Evolutionary conservation across 2,113 vertebrate genomes (phyloP).

Genomic region (Gallinago undulata): DNA sequence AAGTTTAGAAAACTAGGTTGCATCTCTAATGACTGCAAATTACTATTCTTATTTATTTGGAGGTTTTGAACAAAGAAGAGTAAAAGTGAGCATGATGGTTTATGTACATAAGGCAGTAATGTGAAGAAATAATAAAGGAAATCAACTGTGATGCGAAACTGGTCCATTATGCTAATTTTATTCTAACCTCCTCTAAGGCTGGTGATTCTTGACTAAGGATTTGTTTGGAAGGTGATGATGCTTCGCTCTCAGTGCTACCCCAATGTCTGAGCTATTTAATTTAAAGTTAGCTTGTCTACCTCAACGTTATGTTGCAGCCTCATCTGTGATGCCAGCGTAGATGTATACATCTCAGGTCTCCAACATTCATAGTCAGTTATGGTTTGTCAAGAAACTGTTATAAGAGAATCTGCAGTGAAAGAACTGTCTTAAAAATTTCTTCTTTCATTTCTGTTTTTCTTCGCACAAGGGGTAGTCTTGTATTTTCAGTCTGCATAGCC

Average conservation of each 20-base stretch:
- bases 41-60: neutral
- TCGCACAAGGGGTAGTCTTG: neutral
- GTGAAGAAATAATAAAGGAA: neutral
- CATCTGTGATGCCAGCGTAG: neutral
- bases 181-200: neutral
- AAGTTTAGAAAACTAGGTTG: neutral
- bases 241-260: neutral
- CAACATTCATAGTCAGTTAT: neutral
- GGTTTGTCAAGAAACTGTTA: constrained; percentile 3
- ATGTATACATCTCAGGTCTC: neutral
- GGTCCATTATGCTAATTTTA: neutral
- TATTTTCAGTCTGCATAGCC: constrained; percentile 30
- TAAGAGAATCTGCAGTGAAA: neutral
- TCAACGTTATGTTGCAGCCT: neutral
- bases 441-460: constrained; percentile 7
- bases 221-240: neutral
- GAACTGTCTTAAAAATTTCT: constrained; percentile 34
- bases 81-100: neutral
- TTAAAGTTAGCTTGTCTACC: neutral
- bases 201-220: neutral
- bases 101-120: neutral
- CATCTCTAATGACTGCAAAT: neutral
- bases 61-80: neutral
- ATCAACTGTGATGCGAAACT: neutral
- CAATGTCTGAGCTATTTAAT: neutral